Evolutionary conservation across 2,113 vertebrate genomes (phyloP), one percentile per base, ranked within the genome.

Genomic region (Vidua macroura): DNA sequence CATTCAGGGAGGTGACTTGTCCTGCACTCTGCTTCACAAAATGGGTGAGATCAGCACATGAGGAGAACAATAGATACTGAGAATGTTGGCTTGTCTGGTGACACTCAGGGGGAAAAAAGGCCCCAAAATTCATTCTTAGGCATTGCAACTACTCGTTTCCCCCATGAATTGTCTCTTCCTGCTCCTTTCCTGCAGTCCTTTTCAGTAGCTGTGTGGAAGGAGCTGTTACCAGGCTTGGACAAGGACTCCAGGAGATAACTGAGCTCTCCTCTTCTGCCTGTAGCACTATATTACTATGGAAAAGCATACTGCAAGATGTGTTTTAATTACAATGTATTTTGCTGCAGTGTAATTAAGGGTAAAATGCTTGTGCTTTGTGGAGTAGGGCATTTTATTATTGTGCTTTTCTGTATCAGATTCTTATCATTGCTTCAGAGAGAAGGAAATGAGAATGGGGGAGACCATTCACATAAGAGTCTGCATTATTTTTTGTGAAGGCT

Each of bases 21-120:
- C n/a, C 64, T 64, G 43, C 18, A 8, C 20, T 51, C 15, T 74
- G 46, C 55, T 74, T 77, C 56, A 51, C 39, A 19, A 18, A 15
- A 25, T 33, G n/a, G 15, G 5, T 10, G 31, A 23, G 52, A 14
- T 41, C 12, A 73, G 49, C 4, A 0, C 0, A 0, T 18, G 67
- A 31, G 37, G 62, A 83, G 22, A 64, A 1, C 0, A 0, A 8
- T 48, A 19, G 22, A 4, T 12, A 13, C 22, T 5, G 15, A 6
- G 9, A 4, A 6, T 41, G 11, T 9, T 85, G 60, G 25, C 51
- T 86, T 15, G 15, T 25, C 24, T 49, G 41, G 24, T 82, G 44
- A 28, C 30, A 46, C 20, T 75, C 2, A 1, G 3, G 28, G 59
- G 15, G 53, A 44, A 14, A 43, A 72, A 31, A 48, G 46, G 13